These are phyloP conservation scores for Ectropis crepuscularia DNA, from an alignment of 2,888 invertebrate species.

Conservation along the genomic window DNA sequence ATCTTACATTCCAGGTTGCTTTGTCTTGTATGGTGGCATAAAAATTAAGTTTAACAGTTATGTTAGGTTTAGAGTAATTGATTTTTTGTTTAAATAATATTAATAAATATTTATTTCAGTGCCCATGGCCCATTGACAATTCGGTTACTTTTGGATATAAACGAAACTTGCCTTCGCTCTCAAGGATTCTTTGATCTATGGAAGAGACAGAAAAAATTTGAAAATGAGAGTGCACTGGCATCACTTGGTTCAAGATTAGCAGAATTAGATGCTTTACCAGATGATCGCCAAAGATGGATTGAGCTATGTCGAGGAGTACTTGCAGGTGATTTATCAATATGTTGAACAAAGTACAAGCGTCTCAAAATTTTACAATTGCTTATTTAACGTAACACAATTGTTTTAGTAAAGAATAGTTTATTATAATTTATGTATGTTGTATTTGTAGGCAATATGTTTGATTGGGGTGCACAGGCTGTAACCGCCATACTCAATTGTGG, in stretches of 20 bases:
- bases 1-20: too few relatives aligned
- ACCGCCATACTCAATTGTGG: conserved; percentile 94
- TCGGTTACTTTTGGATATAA: conserved; percentile 94
- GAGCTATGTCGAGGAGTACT: conserved; percentile 88
- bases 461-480: conserved; percentile 98
- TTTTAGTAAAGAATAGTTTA: not conserved
- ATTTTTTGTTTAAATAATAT: too few relatives aligned
- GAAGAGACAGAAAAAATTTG: conserved; percentile 93
- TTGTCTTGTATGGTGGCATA: too few relatives aligned
- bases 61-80: too few relatives aligned
- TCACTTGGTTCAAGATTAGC: conserved; percentile 88
- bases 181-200: conserved; percentile 96
- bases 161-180: conserved; percentile 95
- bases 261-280: conserved; percentile 88
- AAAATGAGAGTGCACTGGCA: conserved; percentile 92
- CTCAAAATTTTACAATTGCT: too few relatives aligned
- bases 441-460: conserved; percentile 95
- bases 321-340: conserved; percentile 73
- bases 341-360: too few relatives aligned
- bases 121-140: conserved; percentile 94
- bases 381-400: too few relatives aligned
- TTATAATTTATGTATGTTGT: not conserved
- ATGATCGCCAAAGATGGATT: conserved; percentile 85
- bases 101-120: conserved; percentile 45
- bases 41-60: too few relatives aligned